Base-by-base conservation (phyloP, 2,888 invertebrate species). In the Metellina segmentata region DNA sequence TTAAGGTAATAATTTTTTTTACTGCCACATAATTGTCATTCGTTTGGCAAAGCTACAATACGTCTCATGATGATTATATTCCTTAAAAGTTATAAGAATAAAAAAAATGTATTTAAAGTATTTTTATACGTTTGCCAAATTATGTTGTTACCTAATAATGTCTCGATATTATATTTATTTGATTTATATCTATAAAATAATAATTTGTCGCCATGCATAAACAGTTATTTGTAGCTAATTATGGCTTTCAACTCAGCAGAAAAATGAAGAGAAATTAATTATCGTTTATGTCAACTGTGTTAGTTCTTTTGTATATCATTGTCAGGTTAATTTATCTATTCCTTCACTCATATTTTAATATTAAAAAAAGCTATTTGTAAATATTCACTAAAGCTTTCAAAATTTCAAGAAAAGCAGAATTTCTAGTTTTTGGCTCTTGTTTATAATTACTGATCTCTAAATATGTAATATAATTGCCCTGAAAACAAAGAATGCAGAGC, bases 251-350 rank as follows among this genome's bases (percentile, higher is more conserved):
- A 83, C 53, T 75, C 91, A 91, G 91, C 91, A 87, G 91, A 91
- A 87, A 91, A 91, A 91, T 91, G 91, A 91, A 91, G 91, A 91
- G 91, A 83, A 61, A 74, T 81, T 71, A 81, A 52, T 81, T n/a
- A n/a, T n/a, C n/a, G n/a, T n/a, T n/a, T n/a, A 13, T 1, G 13
- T 61, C 11, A 61, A 61, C n/a, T n/a, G 61, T 61, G 13, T 13
- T 61, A 13, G 9, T 61, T 13, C n/a, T 61, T 61, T 13, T 61
- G 61, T 61, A 61, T 61, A 61, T 61, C 9, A 61, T 61, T 61
- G 9, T 6, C 61, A 0, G 13, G 13, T 13, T 61, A 61, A 61
- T 61, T 61, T 61, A 13, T 61, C 9, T 61, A 13, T 13, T 13
- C 13, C 61, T 61, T 61, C 61, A 61, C 13, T 61, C 61, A n/a